These are phyloP conservation scores for rabbit (Oryctolagus cuniculus) DNA, from an alignment of 2,113 vertebrate species.

Conservation along the genomic window mOryCun1.1 NC_091445.1:26011501-26012000, in stretches of 20 bases:
- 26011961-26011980: neutral
- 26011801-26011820: neutral
- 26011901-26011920: slow-evolving; percentile 30
- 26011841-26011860: neutral
- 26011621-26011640: neutral
- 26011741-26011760: neutral
- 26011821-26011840: neutral
- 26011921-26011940: neutral
- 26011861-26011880: neutral
- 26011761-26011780: neutral
- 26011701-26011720: neutral
- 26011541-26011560: neutral
- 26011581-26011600: neutral
- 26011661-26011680: neutral
- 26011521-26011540: neutral
- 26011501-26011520: neutral
- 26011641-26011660: neutral
- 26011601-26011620: neutral
- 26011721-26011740: neutral
- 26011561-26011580: neutral
- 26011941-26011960: neutral
- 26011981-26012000: neutral
- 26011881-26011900: neutral
- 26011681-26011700: neutral
- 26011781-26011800: neutral